phyloP scores from a whole-genome alignment of 2,113 vertebrate species.

The Etheostoma cragini region DNA sequence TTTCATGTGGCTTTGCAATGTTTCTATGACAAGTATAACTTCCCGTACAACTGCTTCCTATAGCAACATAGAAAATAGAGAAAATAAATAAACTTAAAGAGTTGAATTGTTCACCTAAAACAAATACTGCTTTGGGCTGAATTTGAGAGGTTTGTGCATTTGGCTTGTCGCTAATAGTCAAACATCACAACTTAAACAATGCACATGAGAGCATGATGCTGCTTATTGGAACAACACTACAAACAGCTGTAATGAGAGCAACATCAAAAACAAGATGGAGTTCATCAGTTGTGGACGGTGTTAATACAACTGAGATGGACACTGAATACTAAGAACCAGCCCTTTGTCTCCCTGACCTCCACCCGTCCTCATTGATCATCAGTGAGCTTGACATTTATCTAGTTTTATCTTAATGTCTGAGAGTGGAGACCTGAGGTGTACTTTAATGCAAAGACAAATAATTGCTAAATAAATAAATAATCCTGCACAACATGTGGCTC shows the following conservation, averaged over 20 bases:
- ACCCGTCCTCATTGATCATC: conserved; percentile 30
- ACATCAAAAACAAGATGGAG: neutral
- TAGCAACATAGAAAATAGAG: neutral
- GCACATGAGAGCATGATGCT: neutral
- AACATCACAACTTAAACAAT: neutral
- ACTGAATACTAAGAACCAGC: conserved; percentile 38
- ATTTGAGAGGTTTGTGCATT: neutral
- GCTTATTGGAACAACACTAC: neutral
- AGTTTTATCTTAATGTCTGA: conserved; percentile 20
- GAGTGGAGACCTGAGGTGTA: conserved; percentile 7
- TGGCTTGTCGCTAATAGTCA: neutral
- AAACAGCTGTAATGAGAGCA: neutral
- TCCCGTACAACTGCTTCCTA: too few relatives aligned
- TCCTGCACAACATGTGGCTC: conserved; percentile 1
- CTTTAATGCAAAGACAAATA: conserved; percentile 25
- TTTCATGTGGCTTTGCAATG: neutral
- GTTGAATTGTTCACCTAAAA: neutral
- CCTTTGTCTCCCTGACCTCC: neutral
- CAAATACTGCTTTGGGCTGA: neutral
- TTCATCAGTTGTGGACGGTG: neutral
- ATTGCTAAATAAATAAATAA: conserved; percentile 30
- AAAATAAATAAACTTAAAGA: neutral
- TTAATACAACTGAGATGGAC: conserved; percentile 29
- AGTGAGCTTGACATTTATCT: conserved; percentile 54
- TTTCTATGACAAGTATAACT: neutral